Conservation (phyloP, 2,113 vertebrate genomes). For the Neogale vison region DNA sequence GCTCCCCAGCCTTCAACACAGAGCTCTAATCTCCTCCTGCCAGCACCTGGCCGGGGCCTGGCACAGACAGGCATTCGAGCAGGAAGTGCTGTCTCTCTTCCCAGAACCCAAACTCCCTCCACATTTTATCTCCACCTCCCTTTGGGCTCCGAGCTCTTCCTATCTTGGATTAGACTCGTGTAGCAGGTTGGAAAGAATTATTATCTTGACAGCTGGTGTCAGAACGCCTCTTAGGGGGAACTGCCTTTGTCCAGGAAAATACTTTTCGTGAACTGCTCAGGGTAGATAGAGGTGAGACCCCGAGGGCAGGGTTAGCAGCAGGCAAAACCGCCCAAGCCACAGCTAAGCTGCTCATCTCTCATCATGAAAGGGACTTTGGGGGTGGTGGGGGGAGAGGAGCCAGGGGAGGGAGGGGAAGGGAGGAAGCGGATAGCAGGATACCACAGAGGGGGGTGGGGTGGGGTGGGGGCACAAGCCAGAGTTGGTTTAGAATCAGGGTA, state of each 20-base stretch:
- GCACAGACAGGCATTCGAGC: not conserved
- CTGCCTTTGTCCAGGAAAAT: constrained; percentile 71
- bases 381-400: not conserved
- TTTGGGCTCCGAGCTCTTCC: constrained; percentile 57
- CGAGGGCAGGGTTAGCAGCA: constrained; percentile 28
- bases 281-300: constrained; percentile 65
- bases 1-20: not conserved
- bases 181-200: constrained; percentile 68
- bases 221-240: constrained; percentile 66
- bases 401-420: not conserved
- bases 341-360: not conserved
- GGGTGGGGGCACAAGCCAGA: not conserved
- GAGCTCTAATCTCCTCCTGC: constrained; percentile 30
- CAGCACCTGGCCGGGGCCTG: constrained; percentile 48
- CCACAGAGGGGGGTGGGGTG: no score
- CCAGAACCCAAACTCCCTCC: constrained; percentile 9
- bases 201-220: constrained; percentile 77
- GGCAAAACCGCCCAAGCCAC: not conserved
- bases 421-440: fast-evolving
- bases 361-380: not conserved
- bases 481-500: not conserved
- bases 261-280: constrained; percentile 43
- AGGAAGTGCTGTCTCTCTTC: constrained; percentile 36
- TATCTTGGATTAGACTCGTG: constrained; percentile 67
- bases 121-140: constrained; percentile 57